A percentile compares a stretch with the other conserved stretches of the same genome.
These are phyloP conservation scores for Eurosta solidaginis DNA, from an alignment of 1,140 invertebrate species.

Conservation along the genomic window DNA sequence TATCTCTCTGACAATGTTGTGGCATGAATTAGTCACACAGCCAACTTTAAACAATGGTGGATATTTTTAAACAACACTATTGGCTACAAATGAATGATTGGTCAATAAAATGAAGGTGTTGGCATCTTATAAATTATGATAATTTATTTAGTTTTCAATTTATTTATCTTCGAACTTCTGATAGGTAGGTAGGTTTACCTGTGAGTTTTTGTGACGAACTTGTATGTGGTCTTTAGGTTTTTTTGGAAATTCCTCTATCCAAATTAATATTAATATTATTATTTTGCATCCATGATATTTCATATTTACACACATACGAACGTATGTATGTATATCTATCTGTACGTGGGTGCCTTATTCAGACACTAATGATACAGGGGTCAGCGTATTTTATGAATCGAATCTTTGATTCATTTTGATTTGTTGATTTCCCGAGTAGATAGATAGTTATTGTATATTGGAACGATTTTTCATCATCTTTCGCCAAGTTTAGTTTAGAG, in stretches of 20 bases:
- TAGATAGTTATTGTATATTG: neutral
- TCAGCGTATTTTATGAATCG: too few relatives aligned
- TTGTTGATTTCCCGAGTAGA: neutral
- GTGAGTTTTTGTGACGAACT: too few relatives aligned
- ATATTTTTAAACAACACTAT: neutral
- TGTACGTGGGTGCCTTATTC: too few relatives aligned
- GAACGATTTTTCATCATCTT: too few relatives aligned
- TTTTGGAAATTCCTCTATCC: too few relatives aligned
- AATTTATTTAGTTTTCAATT: slow-evolving; percentile 3
- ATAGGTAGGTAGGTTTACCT: too few relatives aligned
- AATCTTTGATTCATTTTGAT: too few relatives aligned
- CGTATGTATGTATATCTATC: neutral
- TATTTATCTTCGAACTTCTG: neutral
- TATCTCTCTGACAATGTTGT: neutral
- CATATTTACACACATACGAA: neutral
- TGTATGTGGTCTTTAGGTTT: too few relatives aligned
- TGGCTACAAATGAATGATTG: neutral
- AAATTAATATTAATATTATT: too few relatives aligned
- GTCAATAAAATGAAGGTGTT: neutral
- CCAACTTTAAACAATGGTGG: neutral
- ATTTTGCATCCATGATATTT: too few relatives aligned
- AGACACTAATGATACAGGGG: too few relatives aligned
- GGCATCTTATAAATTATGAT: slow-evolving; percentile 17
- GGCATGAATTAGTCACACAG: neutral
- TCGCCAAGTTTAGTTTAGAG: too few relatives aligned